Conservation (phyloP, 2,113 vertebrate genomes). For the Elephas maximus region DNA sequence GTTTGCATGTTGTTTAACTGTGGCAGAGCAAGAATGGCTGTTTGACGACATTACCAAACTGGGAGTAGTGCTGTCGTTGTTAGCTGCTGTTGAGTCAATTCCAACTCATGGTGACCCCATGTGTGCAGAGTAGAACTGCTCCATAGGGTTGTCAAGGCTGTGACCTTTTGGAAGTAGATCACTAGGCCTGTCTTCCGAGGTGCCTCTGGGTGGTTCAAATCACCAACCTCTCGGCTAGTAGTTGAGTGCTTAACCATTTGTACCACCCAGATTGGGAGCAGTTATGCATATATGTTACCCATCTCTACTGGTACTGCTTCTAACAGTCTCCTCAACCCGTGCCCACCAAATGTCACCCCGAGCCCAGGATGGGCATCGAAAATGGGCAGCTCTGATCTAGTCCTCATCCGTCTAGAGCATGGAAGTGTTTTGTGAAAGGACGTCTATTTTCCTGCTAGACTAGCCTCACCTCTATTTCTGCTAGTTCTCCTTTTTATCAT, state of each 20-base stretch:
- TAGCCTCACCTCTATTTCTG: conserved; percentile 65
- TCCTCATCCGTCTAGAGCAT: neutral
- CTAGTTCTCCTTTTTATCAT: conserved; percentile 9
- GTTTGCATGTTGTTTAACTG: conserved; percentile 8
- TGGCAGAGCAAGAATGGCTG: neutral
- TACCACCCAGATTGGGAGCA: neutral
- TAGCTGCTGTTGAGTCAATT: neutral
- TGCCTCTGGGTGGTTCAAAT: neutral
- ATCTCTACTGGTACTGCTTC: neutral
- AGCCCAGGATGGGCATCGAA: neutral
- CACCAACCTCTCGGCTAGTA: neutral
- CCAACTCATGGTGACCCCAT: neutral
- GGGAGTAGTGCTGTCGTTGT: neutral
- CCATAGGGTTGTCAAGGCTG: neutral
- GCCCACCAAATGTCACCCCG: neutral
- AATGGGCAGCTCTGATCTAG: neutral
- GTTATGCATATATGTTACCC: neutral
- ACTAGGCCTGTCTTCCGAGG: neutral
- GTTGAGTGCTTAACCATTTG: neutral
- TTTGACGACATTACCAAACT: neutral
- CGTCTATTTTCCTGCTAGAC: conserved; percentile 30
- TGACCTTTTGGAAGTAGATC: neutral
- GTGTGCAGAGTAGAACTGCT: neutral
- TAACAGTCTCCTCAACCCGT: neutral
- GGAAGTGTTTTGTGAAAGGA: neutral